Evolutionary conservation across 2,797 vertebrate genomes (phyloP), one percentile per base, ranked within the genome.

Genomic region (Malacoctenus gilli): DNA sequence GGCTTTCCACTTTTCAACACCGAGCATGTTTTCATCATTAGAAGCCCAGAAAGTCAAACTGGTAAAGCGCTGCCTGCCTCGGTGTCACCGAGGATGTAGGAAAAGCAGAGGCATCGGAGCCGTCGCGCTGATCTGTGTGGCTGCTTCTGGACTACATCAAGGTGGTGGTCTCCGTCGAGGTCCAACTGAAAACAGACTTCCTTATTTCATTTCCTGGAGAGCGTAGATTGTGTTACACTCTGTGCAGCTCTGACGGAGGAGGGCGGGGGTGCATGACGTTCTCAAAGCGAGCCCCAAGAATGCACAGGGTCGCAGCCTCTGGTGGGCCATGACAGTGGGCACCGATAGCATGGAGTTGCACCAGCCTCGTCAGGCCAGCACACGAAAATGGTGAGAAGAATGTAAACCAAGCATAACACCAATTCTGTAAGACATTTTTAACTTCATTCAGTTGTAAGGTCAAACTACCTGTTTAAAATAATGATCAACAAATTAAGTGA

Each of bases 21-120:
- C 39, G 67, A 48, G 80, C 86, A 86, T 91, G 88, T 90, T 92
- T 92, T 90, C 82, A 68, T 70, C 83, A 87, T 92, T 89, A 91
- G 84, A 77, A 82, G 77, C 58, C 36, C n/a, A n/a, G n/a, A n/a
- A n/a, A n/a, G 86, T 86, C 87, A 89, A 89, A 87, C 83, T 80
- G 52, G 84, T 74, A 70, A 69, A 83, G 51, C 47, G 30, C 70
- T 72, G 79, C 79, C 65, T 66, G 72, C 77, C 76, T 86, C 70
- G 2, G 68, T 80, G 82, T 85, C 85, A 82, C 70, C 21, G 70
- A 83, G 75, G 78, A 86, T 85, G 83, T 74, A 67, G 75, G 62
- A 77, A 82, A 79, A 84, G 84, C 84, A 85, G 80, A 80, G 77
- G 83, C 72, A 77, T 67, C 50, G 9, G 68, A 36, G 8, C 75